phyloP scores from a whole-genome alignment of 92 coral and sea anemone species.

The Palythoa caribaeorum region DNA sequence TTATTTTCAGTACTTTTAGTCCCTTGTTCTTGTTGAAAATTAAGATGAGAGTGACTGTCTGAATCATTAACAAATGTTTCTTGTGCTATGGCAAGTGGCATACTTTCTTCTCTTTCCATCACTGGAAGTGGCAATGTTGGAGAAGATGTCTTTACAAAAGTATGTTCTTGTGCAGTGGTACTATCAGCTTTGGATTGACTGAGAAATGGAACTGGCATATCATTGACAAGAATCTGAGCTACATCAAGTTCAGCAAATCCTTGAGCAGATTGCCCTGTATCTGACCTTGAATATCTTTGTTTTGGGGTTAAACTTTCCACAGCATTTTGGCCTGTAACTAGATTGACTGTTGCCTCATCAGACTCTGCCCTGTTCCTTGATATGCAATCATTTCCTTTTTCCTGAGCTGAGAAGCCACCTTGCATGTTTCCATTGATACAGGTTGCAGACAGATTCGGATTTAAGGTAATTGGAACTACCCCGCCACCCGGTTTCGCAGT shows the following conservation, averaged over 20 bases:
- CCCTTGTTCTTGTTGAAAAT: neutral
- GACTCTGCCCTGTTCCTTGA: neutral
- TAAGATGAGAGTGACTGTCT: neutral
- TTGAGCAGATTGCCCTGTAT: neutral
- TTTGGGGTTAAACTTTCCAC: neutral
- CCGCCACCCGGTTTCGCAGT: conserved; percentile 39
- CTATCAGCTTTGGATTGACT: conserved; percentile 13
- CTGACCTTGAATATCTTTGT: neutral
- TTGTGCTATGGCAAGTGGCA: neutral
- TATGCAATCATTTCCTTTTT: neutral
- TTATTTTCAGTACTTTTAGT: neutral
- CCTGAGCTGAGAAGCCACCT: neutral
- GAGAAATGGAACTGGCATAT: conserved; percentile 85
- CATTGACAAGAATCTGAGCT: conserved; percentile 87
- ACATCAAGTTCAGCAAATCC: conserved; percentile 91
- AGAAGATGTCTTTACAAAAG: neutral
- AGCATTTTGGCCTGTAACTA: neutral
- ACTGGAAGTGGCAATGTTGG: neutral
- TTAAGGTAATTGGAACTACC: conserved; percentile 23
- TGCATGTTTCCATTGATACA: neutral
- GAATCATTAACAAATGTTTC: neutral
- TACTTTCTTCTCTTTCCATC: neutral
- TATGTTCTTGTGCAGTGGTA: neutral
- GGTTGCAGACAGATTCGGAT: neutral
- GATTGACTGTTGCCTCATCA: neutral